Evolutionary conservation across 2,797 vertebrate genomes (phyloP).

Genomic region (Cyprinella venusta): DNA sequence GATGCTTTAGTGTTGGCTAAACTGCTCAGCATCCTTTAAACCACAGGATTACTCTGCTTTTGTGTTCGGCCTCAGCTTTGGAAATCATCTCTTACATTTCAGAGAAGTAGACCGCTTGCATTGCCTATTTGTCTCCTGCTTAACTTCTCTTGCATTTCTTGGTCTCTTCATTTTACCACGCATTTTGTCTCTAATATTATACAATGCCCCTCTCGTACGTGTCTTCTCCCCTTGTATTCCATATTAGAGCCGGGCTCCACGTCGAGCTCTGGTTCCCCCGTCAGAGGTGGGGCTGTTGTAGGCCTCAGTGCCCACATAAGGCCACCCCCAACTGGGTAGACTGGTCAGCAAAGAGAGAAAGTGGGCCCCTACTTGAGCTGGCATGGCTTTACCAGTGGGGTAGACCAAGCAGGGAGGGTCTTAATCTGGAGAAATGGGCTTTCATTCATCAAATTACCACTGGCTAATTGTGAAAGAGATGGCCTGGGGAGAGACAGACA

Average conservation of each 20-base stretch:
- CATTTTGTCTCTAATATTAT: background rate
- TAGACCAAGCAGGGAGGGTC: conserved; percentile 31
- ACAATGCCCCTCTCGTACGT: background rate
- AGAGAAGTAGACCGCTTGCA: conserved; percentile 30
- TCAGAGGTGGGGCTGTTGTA: conserved; percentile 32
- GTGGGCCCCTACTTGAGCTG: conserved; percentile 51
- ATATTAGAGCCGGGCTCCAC: conserved; percentile 19
- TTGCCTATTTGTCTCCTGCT: conserved; percentile 1
- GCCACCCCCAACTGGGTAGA: conserved; percentile 35
- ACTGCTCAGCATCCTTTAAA: conserved; percentile 58
- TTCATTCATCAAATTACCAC: conserved; percentile 76
- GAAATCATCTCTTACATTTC: conserved; percentile 44
- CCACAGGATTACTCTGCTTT: conserved; percentile 54
- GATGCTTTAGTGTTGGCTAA: conserved; percentile 69
- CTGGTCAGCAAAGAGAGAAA: conserved; percentile 25
- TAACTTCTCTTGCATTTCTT: conserved; percentile 17
- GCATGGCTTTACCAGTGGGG: conserved; percentile 44
- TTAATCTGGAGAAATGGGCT: conserved; percentile 66
- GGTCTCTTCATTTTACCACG: conserved; percentile 6
- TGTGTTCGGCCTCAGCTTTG: conserved; percentile 28
- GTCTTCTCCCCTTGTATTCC: conserved; percentile 1
- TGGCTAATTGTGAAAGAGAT: conserved; percentile 79
- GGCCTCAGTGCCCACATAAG: conserved; percentile 34
- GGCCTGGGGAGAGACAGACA: conserved; percentile 74
- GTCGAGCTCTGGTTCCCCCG: background rate